Conservation (phyloP, 2,113 vertebrate species). For the Perccottus glenii region DNA sequence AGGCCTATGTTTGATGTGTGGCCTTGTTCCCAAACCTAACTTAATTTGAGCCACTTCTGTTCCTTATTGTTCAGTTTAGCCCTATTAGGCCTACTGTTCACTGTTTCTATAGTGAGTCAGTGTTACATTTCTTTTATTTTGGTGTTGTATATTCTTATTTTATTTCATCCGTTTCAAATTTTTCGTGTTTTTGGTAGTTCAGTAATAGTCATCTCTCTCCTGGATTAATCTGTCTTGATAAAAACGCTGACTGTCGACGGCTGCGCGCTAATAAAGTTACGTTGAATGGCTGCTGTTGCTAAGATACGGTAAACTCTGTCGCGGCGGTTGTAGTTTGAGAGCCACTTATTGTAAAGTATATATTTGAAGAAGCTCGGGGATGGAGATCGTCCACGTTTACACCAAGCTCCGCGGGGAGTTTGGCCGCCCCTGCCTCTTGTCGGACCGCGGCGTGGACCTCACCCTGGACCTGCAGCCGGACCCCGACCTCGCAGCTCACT, state of each 20-base stretch:
- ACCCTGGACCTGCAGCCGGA: slow-evolving; percentile 84
- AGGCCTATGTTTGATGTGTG: too few species aligned
- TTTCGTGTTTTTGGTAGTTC: too few species aligned
- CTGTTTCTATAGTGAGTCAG: too few species aligned
- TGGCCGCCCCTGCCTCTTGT: slow-evolving; percentile 87
- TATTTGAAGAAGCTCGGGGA: slow-evolving; percentile 42
- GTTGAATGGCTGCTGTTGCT: slow-evolving; percentile 26
- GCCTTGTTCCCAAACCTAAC: too few species aligned
- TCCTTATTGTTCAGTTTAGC: too few species aligned
- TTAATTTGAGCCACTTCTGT: too few species aligned
- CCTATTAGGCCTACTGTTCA: too few species aligned
- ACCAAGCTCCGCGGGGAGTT: slow-evolving; percentile 86
- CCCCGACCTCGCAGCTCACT: slow-evolving; percentile 70
- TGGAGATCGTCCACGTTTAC: slow-evolving; percentile 89
- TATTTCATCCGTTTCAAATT: too few species aligned
- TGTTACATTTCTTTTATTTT: too few species aligned
- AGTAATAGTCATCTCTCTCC: too few species aligned
- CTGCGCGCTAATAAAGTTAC: neutral
- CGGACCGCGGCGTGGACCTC: slow-evolving; percentile 80
- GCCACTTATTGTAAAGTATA: neutral
- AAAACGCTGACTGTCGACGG: neutral
- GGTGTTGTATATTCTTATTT: too few species aligned
- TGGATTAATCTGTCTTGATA: neutral
- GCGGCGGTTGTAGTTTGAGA: neutral
- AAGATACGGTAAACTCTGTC: slow-evolving; percentile 22